A percentile compares a stretch with the other conserved stretches of the same genome.
Evolutionary conservation across 2,797 vertebrate genomes (phyloP).

Genomic region (Gastrophryne carolinensis): DNA sequence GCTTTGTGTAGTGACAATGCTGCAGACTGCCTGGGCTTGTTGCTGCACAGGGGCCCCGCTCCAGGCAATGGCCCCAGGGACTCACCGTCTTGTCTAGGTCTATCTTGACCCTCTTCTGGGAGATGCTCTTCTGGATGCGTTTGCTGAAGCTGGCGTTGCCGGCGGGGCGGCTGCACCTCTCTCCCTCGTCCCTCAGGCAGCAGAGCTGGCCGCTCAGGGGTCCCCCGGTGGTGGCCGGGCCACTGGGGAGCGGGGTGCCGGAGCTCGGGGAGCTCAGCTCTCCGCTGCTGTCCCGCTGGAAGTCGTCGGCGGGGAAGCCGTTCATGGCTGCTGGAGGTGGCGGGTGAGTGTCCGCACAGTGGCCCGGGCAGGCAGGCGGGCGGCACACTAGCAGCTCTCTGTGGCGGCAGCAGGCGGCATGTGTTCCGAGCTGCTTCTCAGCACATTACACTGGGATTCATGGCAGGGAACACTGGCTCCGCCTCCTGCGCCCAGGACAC

Average conservation of each 20-base stretch:
- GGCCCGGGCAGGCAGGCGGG: neutral
- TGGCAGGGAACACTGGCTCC: constrained; percentile 26
- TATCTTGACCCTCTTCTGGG: constrained; percentile 80
- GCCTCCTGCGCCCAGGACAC: neutral
- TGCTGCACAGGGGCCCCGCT: no score
- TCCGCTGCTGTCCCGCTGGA: neutral
- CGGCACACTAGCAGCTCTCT: neutral
- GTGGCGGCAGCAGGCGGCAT: constrained; percentile 19
- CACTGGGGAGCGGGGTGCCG: constrained; percentile 53
- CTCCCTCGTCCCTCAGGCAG: constrained; percentile 73
- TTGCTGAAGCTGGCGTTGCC: constrained; percentile 81
- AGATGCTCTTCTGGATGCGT: constrained; percentile 79
- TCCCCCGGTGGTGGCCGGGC: constrained; percentile 69
- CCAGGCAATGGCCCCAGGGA: constrained; percentile 36
- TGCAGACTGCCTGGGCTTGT: no score
- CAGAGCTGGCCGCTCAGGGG: constrained; percentile 78
- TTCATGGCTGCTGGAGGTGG: constrained; percentile 17
- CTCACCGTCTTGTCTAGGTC: constrained; percentile 79
- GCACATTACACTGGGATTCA: constrained; percentile 43
- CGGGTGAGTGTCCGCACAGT: neutral
- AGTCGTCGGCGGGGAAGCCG: constrained; percentile 40
- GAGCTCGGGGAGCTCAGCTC: constrained; percentile 42
- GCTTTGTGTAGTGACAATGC: no score
- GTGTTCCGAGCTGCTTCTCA: constrained; percentile 13
- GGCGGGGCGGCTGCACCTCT: constrained; percentile 71